Evolutionary conservation across 2,797 vertebrate genomes (phyloP).

Genomic region (Myotis vivesi): DNA sequence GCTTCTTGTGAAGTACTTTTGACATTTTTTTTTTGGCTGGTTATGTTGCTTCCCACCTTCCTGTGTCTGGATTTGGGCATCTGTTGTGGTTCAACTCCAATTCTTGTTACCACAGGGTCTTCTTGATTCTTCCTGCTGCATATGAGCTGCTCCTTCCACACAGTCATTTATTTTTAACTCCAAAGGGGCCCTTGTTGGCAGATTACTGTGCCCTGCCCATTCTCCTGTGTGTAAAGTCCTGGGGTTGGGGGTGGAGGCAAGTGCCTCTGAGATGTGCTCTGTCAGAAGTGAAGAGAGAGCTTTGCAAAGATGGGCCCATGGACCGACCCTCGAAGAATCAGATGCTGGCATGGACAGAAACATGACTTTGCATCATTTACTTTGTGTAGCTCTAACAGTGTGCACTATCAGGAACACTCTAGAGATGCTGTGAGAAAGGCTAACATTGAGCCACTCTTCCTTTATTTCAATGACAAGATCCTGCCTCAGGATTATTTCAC

Average conservation of each 20-base stretch:
- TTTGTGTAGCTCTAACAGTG: not conserved
- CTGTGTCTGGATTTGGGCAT: not conserved
- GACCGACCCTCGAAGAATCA: too few species aligned
- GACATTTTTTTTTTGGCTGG: not conserved
- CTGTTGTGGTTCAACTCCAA: not conserved
- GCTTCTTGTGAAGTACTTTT: not conserved
- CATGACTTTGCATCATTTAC: not conserved
- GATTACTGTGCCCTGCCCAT: not conserved
- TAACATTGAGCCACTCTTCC: not conserved
- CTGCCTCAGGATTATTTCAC: not conserved
- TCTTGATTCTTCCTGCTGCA: not conserved
- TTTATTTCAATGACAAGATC: not conserved
- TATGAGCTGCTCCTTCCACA: not conserved
- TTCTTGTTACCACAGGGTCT: not conserved
- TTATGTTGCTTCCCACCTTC: not conserved
- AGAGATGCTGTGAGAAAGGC: not conserved
- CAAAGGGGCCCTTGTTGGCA: not conserved
- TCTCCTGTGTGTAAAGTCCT: not conserved
- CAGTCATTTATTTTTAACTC: not conserved
- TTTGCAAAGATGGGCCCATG: not conserved
- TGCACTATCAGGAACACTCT: not conserved
- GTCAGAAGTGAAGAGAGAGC: not conserved
- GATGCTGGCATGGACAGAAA: not conserved
- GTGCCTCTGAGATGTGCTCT: not conserved
- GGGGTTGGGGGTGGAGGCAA: not conserved